Conservation (phyloP, 2,888 invertebrate genomes). For the Caprella mutica region DNA sequence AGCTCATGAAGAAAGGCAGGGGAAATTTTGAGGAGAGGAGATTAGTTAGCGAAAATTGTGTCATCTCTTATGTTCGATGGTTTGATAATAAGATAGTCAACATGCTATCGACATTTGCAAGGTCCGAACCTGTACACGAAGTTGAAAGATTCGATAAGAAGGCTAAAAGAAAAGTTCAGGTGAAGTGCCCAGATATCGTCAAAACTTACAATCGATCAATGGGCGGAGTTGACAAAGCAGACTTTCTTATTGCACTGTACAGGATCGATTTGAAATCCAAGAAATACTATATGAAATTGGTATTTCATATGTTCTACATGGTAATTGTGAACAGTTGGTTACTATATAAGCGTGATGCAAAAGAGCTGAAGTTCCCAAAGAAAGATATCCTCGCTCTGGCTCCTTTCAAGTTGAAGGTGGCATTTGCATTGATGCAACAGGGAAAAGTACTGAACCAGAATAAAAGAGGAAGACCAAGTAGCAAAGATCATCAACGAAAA, state of each 20-base stretch:
- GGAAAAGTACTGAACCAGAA: background rate
- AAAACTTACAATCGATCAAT: slow-evolving; percentile 9
- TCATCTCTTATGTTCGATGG: slow-evolving; percentile 11
- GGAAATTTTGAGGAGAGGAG: slow-evolving; percentile 9
- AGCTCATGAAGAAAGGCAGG: slow-evolving; percentile 4
- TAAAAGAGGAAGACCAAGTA: slow-evolving; percentile 4
- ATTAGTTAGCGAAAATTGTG: background rate
- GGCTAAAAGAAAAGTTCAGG: background rate
- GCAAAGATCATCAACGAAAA: too few relatives aligned
- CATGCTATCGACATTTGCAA: slow-evolving; percentile 6
- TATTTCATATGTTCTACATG: slow-evolving; percentile 1
- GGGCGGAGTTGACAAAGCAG: slow-evolving; percentile 12
- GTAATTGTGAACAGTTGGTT: background rate
- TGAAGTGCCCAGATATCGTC: slow-evolving; percentile 2
- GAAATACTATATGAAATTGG: background rate
- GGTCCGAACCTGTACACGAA: background rate
- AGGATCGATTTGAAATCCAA: background rate
- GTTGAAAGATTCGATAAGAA: slow-evolving; percentile 4
- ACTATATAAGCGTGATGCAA: background rate
- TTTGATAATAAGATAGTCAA: slow-evolving; percentile 9
- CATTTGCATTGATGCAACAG: background rate
- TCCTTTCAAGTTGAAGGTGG: background rate
- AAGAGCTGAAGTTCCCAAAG: background rate
- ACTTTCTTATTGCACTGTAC: background rate
- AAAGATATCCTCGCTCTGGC: background rate